phyloP scores from a whole-genome alignment of 2,888 invertebrate species.

The Calliscelio sp. region DNA sequence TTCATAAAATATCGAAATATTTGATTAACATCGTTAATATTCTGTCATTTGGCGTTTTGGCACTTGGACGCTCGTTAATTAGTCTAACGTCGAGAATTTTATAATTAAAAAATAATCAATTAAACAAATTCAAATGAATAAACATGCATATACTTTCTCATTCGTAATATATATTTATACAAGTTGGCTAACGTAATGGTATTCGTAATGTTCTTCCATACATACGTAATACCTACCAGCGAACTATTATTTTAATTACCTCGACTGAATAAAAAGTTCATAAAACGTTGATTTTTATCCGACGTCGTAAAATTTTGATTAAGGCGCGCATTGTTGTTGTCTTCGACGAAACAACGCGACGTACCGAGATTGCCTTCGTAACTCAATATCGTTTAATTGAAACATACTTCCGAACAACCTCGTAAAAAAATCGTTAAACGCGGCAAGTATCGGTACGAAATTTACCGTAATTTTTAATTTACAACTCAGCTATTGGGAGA shows the following conservation, averaged over 20 bases:
- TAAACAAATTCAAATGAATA: constrained; percentile 50
- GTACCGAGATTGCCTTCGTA: constrained; percentile 79
- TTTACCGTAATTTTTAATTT: constrained; percentile 64
- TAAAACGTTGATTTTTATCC: constrained; percentile 67
- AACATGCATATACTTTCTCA: no score
- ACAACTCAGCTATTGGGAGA: constrained; percentile 23
- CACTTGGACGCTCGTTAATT: no score
- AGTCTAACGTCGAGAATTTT: no score
- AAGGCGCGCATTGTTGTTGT: constrained; percentile 59
- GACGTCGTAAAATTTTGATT: constrained; percentile 68
- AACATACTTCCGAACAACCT: constrained; percentile 78
- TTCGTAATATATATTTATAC: constrained; percentile 58
- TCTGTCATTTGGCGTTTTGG: constrained; percentile 17
- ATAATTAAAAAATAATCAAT: constrained; percentile 58
- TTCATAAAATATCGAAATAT: constrained; percentile 51
- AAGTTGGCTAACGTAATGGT: constrained; percentile 42
- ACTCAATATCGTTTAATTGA: constrained; percentile 81
- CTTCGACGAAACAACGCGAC: constrained; percentile 67
- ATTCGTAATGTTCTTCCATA: constrained; percentile 42
- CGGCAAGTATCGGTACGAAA: constrained; percentile 58
- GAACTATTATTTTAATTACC: constrained; percentile 65
- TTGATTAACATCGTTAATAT: constrained; percentile 33
- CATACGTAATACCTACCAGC: constrained; percentile 21
- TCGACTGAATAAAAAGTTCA: constrained; percentile 54
- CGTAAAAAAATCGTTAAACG: constrained; percentile 71